A percentile compares a stretch with the other conserved stretches of the same genome.
These are phyloP conservation scores for Ceyx cyanopectus DNA, from an alignment of 2,113 vertebrate genomes.

Conservation along the genomic window DNA sequence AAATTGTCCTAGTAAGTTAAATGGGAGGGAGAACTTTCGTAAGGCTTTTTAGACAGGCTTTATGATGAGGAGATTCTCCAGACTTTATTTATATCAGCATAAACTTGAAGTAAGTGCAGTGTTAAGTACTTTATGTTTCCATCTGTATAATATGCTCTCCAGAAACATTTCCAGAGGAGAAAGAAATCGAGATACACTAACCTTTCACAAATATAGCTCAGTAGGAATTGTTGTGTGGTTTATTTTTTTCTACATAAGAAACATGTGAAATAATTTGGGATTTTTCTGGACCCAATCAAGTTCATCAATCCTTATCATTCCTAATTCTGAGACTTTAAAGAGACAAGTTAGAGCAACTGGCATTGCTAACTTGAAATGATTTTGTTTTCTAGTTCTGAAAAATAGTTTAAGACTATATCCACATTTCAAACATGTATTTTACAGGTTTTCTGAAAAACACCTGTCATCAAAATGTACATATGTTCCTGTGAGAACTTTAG, in stretches of 20 bases:
- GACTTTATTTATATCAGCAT: not conserved
- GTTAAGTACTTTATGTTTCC: not conserved
- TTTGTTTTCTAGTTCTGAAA: constrained; percentile 35
- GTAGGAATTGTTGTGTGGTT: not conserved
- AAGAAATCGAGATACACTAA: not conserved
- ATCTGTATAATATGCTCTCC: not conserved
- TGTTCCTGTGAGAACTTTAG: not conserved
- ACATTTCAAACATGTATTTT: constrained; percentile 23
- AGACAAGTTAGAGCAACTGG: not conserved
- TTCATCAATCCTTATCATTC: constrained; percentile 2
- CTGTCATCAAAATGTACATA: not conserved
- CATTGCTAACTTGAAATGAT: not conserved
- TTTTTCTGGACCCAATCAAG: constrained; percentile 36
- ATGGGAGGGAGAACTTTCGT: not conserved
- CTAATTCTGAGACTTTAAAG: constrained; percentile 17
- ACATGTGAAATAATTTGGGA: not conserved
- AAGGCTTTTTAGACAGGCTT: not conserved
- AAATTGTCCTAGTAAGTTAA: not conserved
- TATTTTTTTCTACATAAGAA: constrained; percentile 45
- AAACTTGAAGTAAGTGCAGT: not conserved
- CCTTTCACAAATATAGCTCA: not conserved
- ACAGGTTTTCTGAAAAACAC: constrained; percentile 17
- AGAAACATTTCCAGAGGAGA: not conserved
- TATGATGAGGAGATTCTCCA: not conserved
- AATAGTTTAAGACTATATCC: not conserved